A percentile compares a stretch with the other conserved stretches of the same genome.
Evolutionary conservation across 2,113 vertebrate genomes (phyloP).

Genomic region (Cyprinodon variegatus): DNA sequence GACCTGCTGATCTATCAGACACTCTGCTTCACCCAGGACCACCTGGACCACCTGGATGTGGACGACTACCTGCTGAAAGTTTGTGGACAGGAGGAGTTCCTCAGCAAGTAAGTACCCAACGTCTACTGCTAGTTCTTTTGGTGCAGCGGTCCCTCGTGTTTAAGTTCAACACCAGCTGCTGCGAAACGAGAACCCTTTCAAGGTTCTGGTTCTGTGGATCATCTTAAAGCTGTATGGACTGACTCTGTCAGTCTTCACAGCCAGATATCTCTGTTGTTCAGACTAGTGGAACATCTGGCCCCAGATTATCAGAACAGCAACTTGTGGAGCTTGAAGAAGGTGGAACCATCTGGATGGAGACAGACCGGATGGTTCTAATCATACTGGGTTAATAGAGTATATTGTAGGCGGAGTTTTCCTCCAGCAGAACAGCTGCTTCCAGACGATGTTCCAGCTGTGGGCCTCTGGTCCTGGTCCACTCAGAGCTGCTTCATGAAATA

Average conservation of each 20-base stretch:
- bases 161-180: too few species aligned
- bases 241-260: background rate
- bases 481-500: background rate
- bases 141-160: background rate
- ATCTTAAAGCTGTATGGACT: too few species aligned
- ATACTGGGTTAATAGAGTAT: too few species aligned
- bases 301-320: background rate
- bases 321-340: background rate
- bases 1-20: constrained; percentile 96
- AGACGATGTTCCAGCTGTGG: background rate
- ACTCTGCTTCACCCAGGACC: constrained; percentile 90
- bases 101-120: constrained; percentile 86
- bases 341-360: background rate
- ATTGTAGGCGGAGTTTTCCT: too few species aligned
- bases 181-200: too few species aligned
- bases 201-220: background rate
- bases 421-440: background rate
- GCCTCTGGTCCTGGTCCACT: background rate
- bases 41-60: constrained; percentile 84
- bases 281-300: background rate
- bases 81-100: constrained; percentile 84
- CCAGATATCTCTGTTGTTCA: background rate
- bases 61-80: constrained; percentile 79
- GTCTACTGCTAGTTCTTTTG: background rate
- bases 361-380: background rate